These are phyloP conservation scores for Junonia oenone DNA, from an alignment of 2,888 invertebrate species.

Conservation along the genomic window DNA sequence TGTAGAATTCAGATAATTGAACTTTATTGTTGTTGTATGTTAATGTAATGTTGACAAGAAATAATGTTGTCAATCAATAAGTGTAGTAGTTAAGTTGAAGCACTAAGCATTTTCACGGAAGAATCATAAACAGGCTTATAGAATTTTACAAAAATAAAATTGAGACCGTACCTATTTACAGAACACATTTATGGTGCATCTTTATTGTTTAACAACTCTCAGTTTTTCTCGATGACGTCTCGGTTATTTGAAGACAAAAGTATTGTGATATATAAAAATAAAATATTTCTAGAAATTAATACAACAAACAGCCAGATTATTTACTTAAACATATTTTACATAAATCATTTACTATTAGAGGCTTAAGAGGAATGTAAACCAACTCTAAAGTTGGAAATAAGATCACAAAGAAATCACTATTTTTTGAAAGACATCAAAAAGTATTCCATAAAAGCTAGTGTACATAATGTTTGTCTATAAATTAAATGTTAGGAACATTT, in stretches of 20 bases:
- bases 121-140: neutral
- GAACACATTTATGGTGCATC: neutral
- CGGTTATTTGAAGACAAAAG: neutral
- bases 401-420: neutral
- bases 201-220: neutral
- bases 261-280: slow-evolving; percentile 14
- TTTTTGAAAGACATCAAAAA: slow-evolving; percentile 12
- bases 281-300: neutral
- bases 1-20: neutral
- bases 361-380: neutral
- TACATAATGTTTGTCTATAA: slow-evolving; percentile 16
- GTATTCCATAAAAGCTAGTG: slow-evolving; percentile 12
- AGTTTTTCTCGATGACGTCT: neutral
- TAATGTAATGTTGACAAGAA: neutral
- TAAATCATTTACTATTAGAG: neutral
- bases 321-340: slow-evolving; percentile 1
- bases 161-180: neutral
- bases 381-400: neutral
- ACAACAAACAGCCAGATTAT: neutral
- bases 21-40: neutral
- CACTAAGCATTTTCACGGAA: neutral
- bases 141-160: neutral
- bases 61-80: neutral
- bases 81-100: neutral
- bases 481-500: slow-evolving; percentile 25